Evolutionary conservation across 35 echinoderm and acorn worm species (phyloP).

Genomic region (Heliocidaris erythrogramma): DNA sequence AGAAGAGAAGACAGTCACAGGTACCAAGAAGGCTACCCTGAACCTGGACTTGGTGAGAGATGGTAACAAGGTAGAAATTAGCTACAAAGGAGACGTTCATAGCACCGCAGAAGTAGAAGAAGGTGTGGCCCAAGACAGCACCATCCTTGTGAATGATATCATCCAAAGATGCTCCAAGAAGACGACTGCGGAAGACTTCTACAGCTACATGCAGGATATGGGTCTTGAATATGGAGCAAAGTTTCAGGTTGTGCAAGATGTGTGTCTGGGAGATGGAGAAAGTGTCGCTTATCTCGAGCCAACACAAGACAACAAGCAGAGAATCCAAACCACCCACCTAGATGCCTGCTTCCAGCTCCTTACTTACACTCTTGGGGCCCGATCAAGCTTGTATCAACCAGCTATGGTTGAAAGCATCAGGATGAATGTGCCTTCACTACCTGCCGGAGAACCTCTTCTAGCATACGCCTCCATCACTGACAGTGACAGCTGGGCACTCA

Average conservation of each 20-base stretch:
- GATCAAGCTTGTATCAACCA: slow-evolving; percentile 61
- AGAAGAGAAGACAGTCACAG: slow-evolving; percentile 63
- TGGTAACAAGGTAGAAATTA: slow-evolving; percentile 53
- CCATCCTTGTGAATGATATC: slow-evolving; percentile 45
- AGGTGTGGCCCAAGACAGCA: slow-evolving; percentile 40
- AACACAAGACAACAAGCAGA: slow-evolving; percentile 68
- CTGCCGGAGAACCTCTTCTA: slow-evolving; percentile 57
- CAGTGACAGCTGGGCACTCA: slow-evolving; percentile 60
- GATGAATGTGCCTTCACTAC: slow-evolving; percentile 64
- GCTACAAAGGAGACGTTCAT: slow-evolving; percentile 36
- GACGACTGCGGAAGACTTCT: slow-evolving; percentile 60
- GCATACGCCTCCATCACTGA: slow-evolving; percentile 73
- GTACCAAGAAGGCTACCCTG: slow-evolving; percentile 56
- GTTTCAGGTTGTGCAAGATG: slow-evolving; percentile 74
- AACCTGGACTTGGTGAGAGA: slow-evolving; percentile 61
- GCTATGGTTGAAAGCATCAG: slow-evolving; percentile 50
- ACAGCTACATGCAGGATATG: slow-evolving; percentile 44
- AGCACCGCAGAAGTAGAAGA: slow-evolving; percentile 38
- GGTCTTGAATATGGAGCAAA: slow-evolving; percentile 69
- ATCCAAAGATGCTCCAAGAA: slow-evolving; percentile 40
- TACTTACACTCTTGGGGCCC: slow-evolving; percentile 17
- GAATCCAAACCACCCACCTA: slow-evolving; percentile 66
- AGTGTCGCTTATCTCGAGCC: slow-evolving; percentile 47
- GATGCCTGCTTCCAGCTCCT: slow-evolving; percentile 79
- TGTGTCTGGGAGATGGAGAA: slow-evolving; percentile 72